These are phyloP conservation scores for Nematopogon swammerdamellus DNA, from an alignment of 2,888 invertebrate genomes.

Conservation along the genomic window DNA sequence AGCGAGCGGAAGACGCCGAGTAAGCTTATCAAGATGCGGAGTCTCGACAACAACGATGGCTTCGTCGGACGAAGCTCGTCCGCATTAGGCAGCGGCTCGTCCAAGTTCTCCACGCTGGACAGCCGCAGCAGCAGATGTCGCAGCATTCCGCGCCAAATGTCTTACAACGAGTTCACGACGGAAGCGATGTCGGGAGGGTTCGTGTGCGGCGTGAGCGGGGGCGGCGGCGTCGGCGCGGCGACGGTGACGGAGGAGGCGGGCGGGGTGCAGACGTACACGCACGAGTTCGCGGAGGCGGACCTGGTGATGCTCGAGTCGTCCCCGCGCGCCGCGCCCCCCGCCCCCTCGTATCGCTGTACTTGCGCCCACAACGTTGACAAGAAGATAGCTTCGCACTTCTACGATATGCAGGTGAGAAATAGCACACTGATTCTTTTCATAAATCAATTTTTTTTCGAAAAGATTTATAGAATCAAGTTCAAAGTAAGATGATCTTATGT, in stretches of 20 bases:
- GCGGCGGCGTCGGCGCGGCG: constrained; percentile 30
- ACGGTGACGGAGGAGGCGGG: constrained; percentile 22
- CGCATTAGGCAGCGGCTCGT: constrained; percentile 20
- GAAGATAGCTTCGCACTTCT: constrained; percentile 38
- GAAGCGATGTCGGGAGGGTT: constrained; percentile 33
- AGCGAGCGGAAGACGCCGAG: constrained; percentile 25
- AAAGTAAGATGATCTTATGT: no score
- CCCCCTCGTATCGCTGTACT: constrained; percentile 24
- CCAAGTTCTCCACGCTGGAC: constrained; percentile 48
- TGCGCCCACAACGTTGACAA: constrained; percentile 31
- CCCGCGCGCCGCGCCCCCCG: constrained; percentile 24
- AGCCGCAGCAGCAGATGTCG: constrained; percentile 42
- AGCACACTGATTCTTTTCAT: not conserved
- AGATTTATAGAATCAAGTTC: no score
- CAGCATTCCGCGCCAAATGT: constrained; percentile 47
- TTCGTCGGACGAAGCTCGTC: constrained; percentile 30
- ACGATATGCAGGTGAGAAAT: constrained; percentile 41
- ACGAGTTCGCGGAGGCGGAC: constrained; percentile 36
- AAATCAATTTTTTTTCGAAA: no score
- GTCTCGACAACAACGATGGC: constrained; percentile 42
- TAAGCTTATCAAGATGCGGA: constrained; percentile 38
- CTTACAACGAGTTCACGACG: constrained; percentile 48
- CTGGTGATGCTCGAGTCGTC: constrained; percentile 24
- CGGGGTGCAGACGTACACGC: constrained; percentile 31
- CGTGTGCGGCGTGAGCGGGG: constrained; percentile 25